Base-by-base conservation (phyloP, 2,797 vertebrate genomes). In the Parambassis ranga region DNA sequence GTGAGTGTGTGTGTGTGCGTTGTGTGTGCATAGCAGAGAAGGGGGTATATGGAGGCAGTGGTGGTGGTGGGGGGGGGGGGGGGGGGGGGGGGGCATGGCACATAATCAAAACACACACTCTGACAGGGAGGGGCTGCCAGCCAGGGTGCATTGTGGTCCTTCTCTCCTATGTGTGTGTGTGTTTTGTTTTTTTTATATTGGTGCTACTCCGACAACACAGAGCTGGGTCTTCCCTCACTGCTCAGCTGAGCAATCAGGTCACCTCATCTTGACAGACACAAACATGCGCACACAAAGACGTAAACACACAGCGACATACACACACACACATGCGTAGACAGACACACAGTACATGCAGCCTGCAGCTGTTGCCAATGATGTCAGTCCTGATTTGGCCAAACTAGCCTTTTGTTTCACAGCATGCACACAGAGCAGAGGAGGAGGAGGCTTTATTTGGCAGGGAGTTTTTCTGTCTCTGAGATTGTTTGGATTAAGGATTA, bases 211-310 rank as follows among this genome's bases (percentile, higher is more conserved):
- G 78, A 87, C 74, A 86, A 87, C 83, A 88, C 67, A 62, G 83
- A 85, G 86, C 84, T 37, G 81, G 85, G 80, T 87, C 86, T 90
- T 90, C 90, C 88, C 83, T 90, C 83, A 66, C 90, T 90, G 91
- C 91, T 92, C 90, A 92, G 91, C 90, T 93, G 91, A 93, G 92
- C 90, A 92, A 92, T 93, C 92, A 92, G 92, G 91, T 92, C 92
- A 92, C 84, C 88, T 81, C 86, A 70, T 88, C 84, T 89, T 89
- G 87, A 90, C 86, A 87, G 81, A 81, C 75, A 68, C 71, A 74
- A 71, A 82, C 79, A 77, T 69, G 73, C 70, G 20, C 60, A 39
- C 62, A 62, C 74, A 63, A 65, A 73, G 28, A 72, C 76, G 16
- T 49, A 77, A 51, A 75, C 83, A 81, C 65, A 19, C 75, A 47